Conservation (phyloP, 2,113 vertebrate species). For the Zingel zingel region DNA sequence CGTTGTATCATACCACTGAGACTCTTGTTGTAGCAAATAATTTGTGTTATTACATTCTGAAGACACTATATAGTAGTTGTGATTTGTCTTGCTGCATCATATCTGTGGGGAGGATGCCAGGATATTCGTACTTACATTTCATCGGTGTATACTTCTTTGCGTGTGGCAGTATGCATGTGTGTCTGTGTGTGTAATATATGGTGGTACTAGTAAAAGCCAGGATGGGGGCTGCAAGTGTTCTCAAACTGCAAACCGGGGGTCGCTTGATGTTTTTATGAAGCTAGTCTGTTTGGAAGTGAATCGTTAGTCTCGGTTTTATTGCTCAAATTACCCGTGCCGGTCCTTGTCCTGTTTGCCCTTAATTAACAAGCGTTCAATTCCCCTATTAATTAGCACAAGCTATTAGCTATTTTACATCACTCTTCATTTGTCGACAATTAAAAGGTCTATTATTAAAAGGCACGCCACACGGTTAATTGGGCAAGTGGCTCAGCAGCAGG, state of each 20-base stretch:
- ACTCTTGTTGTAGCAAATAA: conserved; percentile 38
- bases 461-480: conserved; percentile 87
- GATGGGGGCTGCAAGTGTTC: conserved; percentile 19
- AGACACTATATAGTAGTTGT: conserved; percentile 24
- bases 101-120: conserved; percentile 33
- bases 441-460: conserved; percentile 92
- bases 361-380: conserved; percentile 93
- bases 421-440: conserved; percentile 92
- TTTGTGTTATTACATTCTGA: conserved; percentile 42
- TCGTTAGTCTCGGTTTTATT: conserved; percentile 89
- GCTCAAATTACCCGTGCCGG: conserved; percentile 89
- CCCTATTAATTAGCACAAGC: conserved; percentile 93
- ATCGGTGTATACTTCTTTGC: conserved; percentile 7
- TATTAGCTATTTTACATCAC: conserved; percentile 93
- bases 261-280: conserved; percentile 86
- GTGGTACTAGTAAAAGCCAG: neutral
- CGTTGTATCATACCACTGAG: conserved; percentile 36
- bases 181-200: conserved; percentile 3
- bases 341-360: conserved; percentile 94
- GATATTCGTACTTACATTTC: conserved; percentile 31
- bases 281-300: conserved; percentile 89
- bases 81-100: conserved; percentile 33
- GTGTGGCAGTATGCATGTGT: conserved; percentile 1
- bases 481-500: conserved; percentile 82
- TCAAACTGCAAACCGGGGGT: conserved; percentile 42